Base-by-base conservation (phyloP, 2,797 vertebrate species). In the Myioborus miniatus region DNA sequence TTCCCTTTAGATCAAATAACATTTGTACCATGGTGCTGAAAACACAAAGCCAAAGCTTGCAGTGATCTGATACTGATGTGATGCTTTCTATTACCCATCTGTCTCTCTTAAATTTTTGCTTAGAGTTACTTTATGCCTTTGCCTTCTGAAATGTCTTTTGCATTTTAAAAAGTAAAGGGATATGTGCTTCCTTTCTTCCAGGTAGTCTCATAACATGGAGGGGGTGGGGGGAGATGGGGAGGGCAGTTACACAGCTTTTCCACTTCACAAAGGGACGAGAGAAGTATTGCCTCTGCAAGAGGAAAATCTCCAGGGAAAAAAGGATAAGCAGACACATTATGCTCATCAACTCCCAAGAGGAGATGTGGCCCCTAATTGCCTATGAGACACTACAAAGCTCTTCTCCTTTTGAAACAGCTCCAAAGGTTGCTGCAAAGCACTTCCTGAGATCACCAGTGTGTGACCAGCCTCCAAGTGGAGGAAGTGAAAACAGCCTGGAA, bases 151-250 rank as follows among this genome's bases (percentile, higher is more conserved):
- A 79, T 62, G 77, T n/a, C 70, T 69, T 70, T 50, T 80, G 30
- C 80, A 88, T 91, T 83, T 95, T 58, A 71, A 90, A 91, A 88
- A 68, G 69, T 30, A 91, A 89, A 81, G 44, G 46, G 49, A 58
- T 75, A 47, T 1, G 36, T 27, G 62, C 29, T 44, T 36, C 56
- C n/a, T 44, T 74, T 76, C 59, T 93, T 87, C 36, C 71, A 67
- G n/a, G 36, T 2, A 74, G 83, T 65, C 67, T 82, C 3, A 0
- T 46, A 85, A 26, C 22, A 8, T 3, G 1, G 1, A 12, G 55
- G 8, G 30, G 47, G 26, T 27, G 67, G 50, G 37, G 29, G 29
- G 13, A 62, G 27, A 62, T 39, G 12, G 24, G 30, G 58, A 34
- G 68, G 29, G 18, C 75, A 84, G 24, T 59, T 72, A 47, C 30